Evolutionary conservation across 2,797 vertebrate species (phyloP).

Genomic region (Caiman crocodilus): DNA sequence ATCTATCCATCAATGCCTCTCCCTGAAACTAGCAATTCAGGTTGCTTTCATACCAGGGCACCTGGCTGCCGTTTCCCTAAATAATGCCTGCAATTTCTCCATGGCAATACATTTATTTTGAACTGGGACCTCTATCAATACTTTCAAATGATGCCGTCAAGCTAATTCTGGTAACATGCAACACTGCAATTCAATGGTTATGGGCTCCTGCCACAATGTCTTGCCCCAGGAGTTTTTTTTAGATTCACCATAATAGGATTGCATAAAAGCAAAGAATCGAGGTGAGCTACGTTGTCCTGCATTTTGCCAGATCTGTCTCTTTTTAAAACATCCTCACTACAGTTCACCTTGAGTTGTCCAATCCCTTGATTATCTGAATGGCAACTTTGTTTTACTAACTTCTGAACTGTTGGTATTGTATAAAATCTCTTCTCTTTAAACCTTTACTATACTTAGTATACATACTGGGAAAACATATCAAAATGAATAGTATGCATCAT

Average conservation of each 20-base stretch:
- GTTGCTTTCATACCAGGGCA: neutral
- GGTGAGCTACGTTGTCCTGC: neutral
- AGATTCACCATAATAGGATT: neutral
- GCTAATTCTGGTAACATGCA: neutral
- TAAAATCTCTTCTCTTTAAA: no score
- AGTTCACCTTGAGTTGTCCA: no score
- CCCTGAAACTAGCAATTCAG: neutral
- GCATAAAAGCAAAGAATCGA: neutral
- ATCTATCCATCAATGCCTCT: neutral
- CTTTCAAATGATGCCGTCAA: neutral
- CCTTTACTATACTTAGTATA: no score
- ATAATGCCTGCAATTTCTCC: neutral
- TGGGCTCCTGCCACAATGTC: neutral
- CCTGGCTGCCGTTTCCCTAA: neutral
- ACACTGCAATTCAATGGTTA: neutral
- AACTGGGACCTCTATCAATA: neutral
- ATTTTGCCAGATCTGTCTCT: neutral
- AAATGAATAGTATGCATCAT: no score
- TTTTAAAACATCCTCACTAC: neutral
- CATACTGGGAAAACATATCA: no score
- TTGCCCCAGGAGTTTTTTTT: neutral
- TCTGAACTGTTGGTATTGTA: no score
- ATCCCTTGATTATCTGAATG: no score
- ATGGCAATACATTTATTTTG: neutral
- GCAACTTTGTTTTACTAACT: no score